Percentiles rank a stretch among this genome's conserved stretches.
phyloP scores from a whole-genome alignment of 2,113 vertebrate species.

The Cygnus buccinator region DNA sequence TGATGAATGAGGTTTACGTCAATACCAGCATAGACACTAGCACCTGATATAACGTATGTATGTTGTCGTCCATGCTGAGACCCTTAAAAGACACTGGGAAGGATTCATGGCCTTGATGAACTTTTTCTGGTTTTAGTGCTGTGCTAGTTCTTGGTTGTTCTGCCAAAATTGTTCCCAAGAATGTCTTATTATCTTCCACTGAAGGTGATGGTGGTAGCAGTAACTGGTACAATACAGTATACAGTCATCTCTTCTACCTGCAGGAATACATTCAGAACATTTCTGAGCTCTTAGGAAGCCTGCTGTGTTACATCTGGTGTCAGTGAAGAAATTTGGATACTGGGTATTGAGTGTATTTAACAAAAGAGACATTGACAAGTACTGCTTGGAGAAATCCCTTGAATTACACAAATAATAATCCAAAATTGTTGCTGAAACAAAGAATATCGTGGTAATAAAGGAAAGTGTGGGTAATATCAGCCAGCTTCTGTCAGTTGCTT shows the following conservation, averaged over 20 bases:
- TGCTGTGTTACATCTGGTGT: not conserved
- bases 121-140: not conserved
- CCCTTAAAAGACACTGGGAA: not conserved
- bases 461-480: not conserved
- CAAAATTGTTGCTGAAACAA: not conserved
- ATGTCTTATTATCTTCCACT: accelerated
- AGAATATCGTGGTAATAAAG: not conserved
- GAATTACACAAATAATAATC: not conserved
- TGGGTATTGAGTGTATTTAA: not conserved
- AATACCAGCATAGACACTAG: accelerated
- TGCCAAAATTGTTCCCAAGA: not conserved
- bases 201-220: not conserved
- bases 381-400: not conserved
- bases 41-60: not conserved
- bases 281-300: not conserved
- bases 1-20: not conserved
- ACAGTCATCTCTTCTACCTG: not conserved
- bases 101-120: not conserved
- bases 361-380: not conserved
- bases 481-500: not conserved
- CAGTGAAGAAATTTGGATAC: not conserved
- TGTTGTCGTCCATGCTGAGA: not conserved
- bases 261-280: not conserved
- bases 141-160: not conserved
- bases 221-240: not conserved